Percentiles rank a stretch among this genome's conserved stretches.
Conservation (phyloP, 2,888 invertebrate genomes). For the Thyatira batis region DNA sequence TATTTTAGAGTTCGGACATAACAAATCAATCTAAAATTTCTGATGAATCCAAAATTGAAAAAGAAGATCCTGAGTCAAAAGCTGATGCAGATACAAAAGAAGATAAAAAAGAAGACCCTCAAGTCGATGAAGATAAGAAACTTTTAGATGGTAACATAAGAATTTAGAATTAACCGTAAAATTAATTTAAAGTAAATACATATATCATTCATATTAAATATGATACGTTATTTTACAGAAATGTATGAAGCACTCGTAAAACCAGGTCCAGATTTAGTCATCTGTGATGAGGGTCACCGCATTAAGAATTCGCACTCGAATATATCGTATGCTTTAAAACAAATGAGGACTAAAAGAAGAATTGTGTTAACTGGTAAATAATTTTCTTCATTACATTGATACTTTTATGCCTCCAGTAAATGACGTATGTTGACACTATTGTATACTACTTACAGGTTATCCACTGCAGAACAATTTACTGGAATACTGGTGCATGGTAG, state of each 20-base stretch:
- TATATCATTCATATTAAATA: constrained; percentile 6
- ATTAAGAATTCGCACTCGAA: constrained; percentile 99
- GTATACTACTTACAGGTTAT: constrained; percentile 84
- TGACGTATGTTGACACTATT: background rate
- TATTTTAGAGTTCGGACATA: constrained; percentile 53
- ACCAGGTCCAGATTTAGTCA: constrained; percentile 96
- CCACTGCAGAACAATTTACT: constrained; percentile 98
- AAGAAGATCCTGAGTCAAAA: constrained; percentile 70
- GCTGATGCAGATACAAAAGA: constrained; percentile 80
- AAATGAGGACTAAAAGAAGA: constrained; percentile 95
- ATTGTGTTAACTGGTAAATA: constrained; percentile 93
- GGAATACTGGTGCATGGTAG: constrained; percentile 99
- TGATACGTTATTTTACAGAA: constrained; percentile 74
- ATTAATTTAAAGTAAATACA: background rate
- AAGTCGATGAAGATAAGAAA: constrained; percentile 84
- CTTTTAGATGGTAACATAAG: constrained; percentile 85
- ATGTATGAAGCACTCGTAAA: constrained; percentile 92
- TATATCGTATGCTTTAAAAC: constrained; percentile 96
- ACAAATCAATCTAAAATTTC: constrained; percentile 51
- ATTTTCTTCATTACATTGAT: background rate
- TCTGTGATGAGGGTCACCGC: constrained; percentile 98
- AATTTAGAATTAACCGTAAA: background rate
- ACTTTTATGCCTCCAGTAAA: background rate
- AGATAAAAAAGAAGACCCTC: constrained; percentile 76
- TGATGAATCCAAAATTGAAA: constrained; percentile 59